phyloP scores from a whole-genome alignment of 1,140 invertebrate species.

The Leucophenga varia region DNA sequence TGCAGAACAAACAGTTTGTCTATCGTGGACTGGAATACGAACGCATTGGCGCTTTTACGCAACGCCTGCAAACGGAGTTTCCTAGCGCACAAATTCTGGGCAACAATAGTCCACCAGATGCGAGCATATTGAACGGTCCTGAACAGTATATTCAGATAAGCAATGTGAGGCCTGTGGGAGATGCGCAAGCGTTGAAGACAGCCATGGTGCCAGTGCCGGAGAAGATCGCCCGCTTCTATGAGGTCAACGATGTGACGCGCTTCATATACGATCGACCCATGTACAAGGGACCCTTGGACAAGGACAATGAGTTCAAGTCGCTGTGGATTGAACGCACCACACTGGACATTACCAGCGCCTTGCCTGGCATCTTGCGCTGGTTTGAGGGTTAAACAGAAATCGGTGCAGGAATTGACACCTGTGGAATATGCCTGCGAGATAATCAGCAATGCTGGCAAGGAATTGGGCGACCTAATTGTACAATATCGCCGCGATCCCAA shows the following conservation, averaged over 20 bases:
- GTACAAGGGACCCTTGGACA: slow-evolving; percentile 84
- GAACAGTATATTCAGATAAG: slow-evolving; percentile 93
- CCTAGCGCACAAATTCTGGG: slow-evolving; percentile 86
- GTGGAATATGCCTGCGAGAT: slow-evolving; percentile 89
- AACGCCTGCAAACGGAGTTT: slow-evolving; percentile 90
- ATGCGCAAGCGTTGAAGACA: slow-evolving; percentile 63
- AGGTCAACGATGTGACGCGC: slow-evolving; percentile 82
- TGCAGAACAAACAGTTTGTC: slow-evolving; percentile 92
- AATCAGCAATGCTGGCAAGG: slow-evolving; percentile 83
- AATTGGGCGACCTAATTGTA: slow-evolving; percentile 74
- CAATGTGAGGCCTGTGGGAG: slow-evolving; percentile 86
- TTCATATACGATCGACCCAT: slow-evolving; percentile 92
- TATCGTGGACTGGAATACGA: slow-evolving; percentile 96
- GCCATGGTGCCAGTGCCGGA: slow-evolving; percentile 75
- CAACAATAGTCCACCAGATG: slow-evolving; percentile 88
- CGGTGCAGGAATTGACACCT: slow-evolving; percentile 82
- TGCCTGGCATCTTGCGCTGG: slow-evolving; percentile 94
- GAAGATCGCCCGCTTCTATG: slow-evolving; percentile 84
- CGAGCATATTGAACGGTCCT: slow-evolving; percentile 79
- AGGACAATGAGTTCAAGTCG: slow-evolving; percentile 93
- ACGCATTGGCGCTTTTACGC: slow-evolving; percentile 90
- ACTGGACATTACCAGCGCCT: slow-evolving; percentile 74
- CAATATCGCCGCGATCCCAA: slow-evolving; percentile 77
- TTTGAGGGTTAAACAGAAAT: slow-evolving; percentile 84
- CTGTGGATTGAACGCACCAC: slow-evolving; percentile 95